These are phyloP conservation scores for Cephus spinipes DNA, from an alignment of 2,888 invertebrate species.

Conservation along the genomic window DNA sequence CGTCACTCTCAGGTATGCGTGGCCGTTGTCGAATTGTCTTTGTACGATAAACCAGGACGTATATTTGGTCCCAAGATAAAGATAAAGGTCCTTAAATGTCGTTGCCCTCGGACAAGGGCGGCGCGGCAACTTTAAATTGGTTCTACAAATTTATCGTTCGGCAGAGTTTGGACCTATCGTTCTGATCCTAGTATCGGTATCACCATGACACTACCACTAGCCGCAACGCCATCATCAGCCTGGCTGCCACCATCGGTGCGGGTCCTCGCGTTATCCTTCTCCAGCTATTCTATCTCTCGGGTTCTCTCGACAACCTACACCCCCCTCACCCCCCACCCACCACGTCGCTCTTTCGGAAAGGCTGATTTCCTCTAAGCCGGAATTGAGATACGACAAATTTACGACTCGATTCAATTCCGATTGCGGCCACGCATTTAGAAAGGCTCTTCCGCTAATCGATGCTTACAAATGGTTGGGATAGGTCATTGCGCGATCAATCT, in stretches of 20 bases:
- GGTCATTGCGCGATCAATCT: too few relatives aligned
- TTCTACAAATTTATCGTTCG: conserved; percentile 46
- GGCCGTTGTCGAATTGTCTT: conserved; percentile 8
- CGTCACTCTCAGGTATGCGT: background rate
- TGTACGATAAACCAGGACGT: conserved; percentile 3
- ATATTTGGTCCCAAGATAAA: conserved; percentile 13
- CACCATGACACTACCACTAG: too few relatives aligned
- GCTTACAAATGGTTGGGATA: too few relatives aligned
- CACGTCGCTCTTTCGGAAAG: conserved; percentile 34
- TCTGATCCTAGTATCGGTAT: background rate
- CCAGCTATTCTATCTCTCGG: background rate
- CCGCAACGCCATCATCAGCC: too few relatives aligned
- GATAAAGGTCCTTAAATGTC: conserved; percentile 27
- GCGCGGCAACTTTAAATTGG: conserved; percentile 42
- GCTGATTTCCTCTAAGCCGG: conserved; percentile 30
- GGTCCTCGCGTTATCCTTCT: background rate
- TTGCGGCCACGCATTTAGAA: conserved; percentile 18
- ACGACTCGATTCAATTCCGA: conserved; percentile 40
- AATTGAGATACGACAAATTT: conserved; percentile 41
- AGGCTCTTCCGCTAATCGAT: too few relatives aligned
- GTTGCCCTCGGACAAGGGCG: conserved; percentile 15
- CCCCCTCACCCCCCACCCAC: too few relatives aligned
- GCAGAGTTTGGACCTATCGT: conserved; percentile 1
- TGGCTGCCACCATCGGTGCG: background rate
- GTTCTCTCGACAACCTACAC: too few relatives aligned